phyloP scores from a whole-genome alignment of 1,140 invertebrate species.

The Zaprionus taronus region DNA sequence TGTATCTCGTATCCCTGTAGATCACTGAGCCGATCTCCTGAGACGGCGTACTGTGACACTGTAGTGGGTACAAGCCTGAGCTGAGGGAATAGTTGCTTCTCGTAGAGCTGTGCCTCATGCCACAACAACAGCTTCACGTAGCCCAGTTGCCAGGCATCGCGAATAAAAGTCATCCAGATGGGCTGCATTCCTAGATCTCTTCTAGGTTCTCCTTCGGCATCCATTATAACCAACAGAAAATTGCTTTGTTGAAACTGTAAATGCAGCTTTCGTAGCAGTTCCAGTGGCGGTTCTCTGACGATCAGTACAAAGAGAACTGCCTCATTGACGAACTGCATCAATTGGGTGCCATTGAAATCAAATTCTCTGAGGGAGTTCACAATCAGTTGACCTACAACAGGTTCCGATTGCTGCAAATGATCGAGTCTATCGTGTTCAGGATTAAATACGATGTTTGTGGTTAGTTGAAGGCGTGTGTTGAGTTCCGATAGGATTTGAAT shows the following conservation, averaged over 20 bases:
- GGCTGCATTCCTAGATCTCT: neutral
- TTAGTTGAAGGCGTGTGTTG: slow-evolving; percentile 36
- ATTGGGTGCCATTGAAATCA: slow-evolving; percentile 23
- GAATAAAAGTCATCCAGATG: slow-evolving; percentile 42
- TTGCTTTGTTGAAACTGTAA: slow-evolving; percentile 47
- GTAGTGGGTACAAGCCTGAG: neutral
- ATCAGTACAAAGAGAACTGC: slow-evolving; percentile 48
- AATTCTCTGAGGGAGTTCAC: slow-evolving; percentile 2
- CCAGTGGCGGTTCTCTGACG: slow-evolving; percentile 26
- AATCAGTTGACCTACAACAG: slow-evolving; percentile 27
- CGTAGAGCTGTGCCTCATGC: slow-evolving; percentile 26
- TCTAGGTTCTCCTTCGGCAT: neutral
- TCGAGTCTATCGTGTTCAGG: slow-evolving; percentile 12
- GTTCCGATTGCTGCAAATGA: neutral
- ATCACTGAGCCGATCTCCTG: neutral
- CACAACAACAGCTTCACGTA: slow-evolving; percentile 45
- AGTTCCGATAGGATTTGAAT: slow-evolving; percentile 45
- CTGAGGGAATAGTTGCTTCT: slow-evolving; percentile 46
- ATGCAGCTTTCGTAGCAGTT: slow-evolving; percentile 13
- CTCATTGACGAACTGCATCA: slow-evolving; percentile 20
- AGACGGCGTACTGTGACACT: slow-evolving; percentile 13
- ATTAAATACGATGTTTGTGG: slow-evolving; percentile 47
- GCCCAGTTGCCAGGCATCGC: slow-evolving; percentile 33
- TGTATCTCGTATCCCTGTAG: slow-evolving; percentile 42
- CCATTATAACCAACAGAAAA: slow-evolving; percentile 38